A percentile compares a stretch with the other conserved stretches of the same genome.
Evolutionary conservation across 1,140 invertebrate genomes (phyloP).

Genomic region (Goniozus legneri): DNA sequence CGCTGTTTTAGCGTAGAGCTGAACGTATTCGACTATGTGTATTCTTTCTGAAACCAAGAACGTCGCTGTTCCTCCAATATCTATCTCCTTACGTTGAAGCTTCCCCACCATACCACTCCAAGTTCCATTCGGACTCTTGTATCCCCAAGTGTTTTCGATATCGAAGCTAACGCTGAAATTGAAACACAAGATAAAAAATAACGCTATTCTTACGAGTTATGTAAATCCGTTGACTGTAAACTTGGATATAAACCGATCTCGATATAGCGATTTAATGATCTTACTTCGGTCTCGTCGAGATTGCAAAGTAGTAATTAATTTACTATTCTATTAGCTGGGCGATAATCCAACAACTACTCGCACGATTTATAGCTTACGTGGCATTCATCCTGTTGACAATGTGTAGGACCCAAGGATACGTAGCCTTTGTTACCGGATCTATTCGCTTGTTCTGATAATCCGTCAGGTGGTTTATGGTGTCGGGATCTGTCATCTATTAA

Average conservation of each 20-base stretch:
- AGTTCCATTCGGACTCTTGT: slow-evolving; percentile 41
- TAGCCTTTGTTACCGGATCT: slow-evolving; percentile 64
- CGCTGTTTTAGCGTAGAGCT: slow-evolving; percentile 58
- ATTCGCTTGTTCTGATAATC: slow-evolving; percentile 60
- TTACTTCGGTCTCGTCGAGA: no score
- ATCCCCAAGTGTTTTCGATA: slow-evolving; percentile 59
- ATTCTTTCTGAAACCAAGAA: slow-evolving; percentile 61
- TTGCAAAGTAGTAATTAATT: no score
- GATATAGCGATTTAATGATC: no score
- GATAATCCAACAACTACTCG: no score
- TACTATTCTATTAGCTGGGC: no score
- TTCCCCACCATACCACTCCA: slow-evolving; percentile 67
- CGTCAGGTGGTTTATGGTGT: slow-evolving; percentile 59
- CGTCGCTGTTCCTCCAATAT: slow-evolving; percentile 62
- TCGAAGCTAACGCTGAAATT: slow-evolving; percentile 46
- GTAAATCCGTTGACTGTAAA: no score
- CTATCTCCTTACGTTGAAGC: slow-evolving; percentile 57
- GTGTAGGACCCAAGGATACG: slow-evolving; percentile 58
- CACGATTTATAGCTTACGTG: slow-evolving; percentile 35
- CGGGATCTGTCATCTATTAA: slow-evolving; percentile 54
- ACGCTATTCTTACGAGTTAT: no score
- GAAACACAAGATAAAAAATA: not conserved
- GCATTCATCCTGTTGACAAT: slow-evolving; percentile 59
- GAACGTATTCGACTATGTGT: slow-evolving; percentile 60
- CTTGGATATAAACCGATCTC: no score